A percentile compares a stretch with the other conserved stretches of the same genome.
These are phyloP conservation scores for Stenopsyche tienmushanensis DNA, from an alignment of 1,140 invertebrate genomes.

Conservation along the genomic window DNA sequence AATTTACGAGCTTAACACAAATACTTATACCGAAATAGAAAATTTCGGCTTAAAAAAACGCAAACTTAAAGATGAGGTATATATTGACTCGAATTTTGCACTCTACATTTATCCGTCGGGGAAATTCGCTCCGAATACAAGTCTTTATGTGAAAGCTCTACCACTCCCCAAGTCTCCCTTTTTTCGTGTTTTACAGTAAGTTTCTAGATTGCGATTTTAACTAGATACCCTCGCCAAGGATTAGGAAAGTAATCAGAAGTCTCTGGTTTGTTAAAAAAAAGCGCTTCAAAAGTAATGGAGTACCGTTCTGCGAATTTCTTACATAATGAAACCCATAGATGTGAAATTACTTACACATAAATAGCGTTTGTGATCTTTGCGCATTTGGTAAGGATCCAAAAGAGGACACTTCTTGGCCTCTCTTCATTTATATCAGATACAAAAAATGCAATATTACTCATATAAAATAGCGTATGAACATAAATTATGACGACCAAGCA, in stretches of 20 bases:
- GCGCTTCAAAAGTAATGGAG: not conserved
- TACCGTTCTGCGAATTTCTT: no score
- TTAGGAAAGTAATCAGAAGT: conserved; percentile 5
- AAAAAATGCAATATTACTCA: no score
- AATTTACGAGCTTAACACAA: no score
- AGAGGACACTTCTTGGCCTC: no score
- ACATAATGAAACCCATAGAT: no score
- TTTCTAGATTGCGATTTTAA: conserved; percentile 11
- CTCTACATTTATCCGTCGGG: not conserved
- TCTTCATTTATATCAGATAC: no score
- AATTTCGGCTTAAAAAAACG: not conserved
- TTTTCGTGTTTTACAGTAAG: conserved; percentile 7
- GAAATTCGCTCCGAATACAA: not conserved
- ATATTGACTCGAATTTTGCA: conserved; percentile 1
- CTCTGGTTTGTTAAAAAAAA: conserved; percentile 2
- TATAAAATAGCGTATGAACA: no score
- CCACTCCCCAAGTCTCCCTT: not conserved
- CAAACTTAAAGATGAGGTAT: not conserved
- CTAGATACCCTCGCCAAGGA: conserved; percentile 4
- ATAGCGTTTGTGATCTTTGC: no score
- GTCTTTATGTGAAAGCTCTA: conserved; percentile 1
- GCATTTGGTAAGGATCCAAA: no score
- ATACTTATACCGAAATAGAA: no score
- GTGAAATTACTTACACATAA: no score
- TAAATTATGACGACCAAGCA: no score